Evolutionary conservation across 2,888 invertebrate genomes (phyloP).

Genomic region (Agriopis marginaria): DNA sequence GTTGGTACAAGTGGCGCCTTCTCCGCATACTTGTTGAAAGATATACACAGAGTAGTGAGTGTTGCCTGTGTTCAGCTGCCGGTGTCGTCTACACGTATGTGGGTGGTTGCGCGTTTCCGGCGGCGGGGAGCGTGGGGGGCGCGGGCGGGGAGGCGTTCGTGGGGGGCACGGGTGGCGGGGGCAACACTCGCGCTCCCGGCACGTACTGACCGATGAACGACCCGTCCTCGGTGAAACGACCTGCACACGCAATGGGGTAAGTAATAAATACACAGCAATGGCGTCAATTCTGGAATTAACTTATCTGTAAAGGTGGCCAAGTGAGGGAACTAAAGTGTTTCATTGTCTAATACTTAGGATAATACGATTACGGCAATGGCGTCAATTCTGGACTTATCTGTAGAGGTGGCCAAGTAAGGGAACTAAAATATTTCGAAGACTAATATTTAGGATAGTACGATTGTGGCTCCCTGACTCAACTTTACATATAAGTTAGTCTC

Average conservation of each 20-base stretch:
- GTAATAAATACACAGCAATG: too few species aligned
- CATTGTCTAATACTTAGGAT: too few species aligned
- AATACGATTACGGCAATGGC: too few species aligned
- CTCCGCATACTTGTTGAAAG: background rate
- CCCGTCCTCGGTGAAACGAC: slow-evolving; percentile 98
- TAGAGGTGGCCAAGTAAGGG: too few species aligned
- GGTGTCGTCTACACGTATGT: slow-evolving; percentile 62
- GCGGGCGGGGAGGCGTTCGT: slow-evolving; percentile 37
- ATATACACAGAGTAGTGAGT: background rate
- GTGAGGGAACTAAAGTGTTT: too few species aligned
- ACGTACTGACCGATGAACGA: slow-evolving; percentile 99
- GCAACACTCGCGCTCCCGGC: slow-evolving; percentile 90
- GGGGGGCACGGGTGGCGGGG: slow-evolving; percentile 65
- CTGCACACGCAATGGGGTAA: slow-evolving; percentile 67
- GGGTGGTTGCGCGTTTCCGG: slow-evolving; percentile 52
- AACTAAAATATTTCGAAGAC: too few species aligned
- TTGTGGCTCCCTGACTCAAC: too few species aligned
- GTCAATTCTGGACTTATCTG: too few species aligned
- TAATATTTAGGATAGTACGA: too few species aligned
- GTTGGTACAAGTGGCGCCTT: background rate
- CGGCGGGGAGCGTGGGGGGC: slow-evolving; percentile 47
- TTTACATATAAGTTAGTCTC: too few species aligned
- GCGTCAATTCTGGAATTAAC: too few species aligned
- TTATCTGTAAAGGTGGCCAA: too few species aligned
- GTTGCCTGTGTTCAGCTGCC: background rate